Conservation (phyloP, 2,888 invertebrate species). For the Asteroscopus sphinx region DNA sequence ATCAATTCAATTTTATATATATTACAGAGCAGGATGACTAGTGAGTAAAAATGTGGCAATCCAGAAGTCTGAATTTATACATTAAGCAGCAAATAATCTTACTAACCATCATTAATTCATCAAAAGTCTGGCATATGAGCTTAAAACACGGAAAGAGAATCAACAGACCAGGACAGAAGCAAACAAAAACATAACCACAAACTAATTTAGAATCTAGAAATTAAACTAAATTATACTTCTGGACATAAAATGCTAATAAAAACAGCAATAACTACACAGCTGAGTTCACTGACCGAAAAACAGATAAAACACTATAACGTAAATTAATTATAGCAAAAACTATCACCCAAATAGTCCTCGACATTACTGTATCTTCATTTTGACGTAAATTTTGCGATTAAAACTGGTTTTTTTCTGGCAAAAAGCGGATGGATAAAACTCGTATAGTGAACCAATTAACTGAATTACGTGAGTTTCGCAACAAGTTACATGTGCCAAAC, state of each 20-base stretch:
- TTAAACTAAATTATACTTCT: slow-evolving; percentile 29
- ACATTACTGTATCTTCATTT: slow-evolving; percentile 21
- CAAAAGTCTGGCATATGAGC: neutral
- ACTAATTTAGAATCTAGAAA: slow-evolving; percentile 36
- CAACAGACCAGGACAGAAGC: slow-evolving; percentile 30
- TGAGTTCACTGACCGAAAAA: slow-evolving; percentile 52
- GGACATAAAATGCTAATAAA: slow-evolving; percentile 44
- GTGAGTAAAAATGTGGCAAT: too few relatives aligned
- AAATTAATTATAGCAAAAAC: slow-evolving; percentile 50
- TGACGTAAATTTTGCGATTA: slow-evolving; percentile 44
- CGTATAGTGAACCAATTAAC: slow-evolving; percentile 49
- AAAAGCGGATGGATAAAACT: slow-evolving; percentile 42
- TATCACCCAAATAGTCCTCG: slow-evolving; percentile 28
- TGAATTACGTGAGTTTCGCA: slow-evolving; percentile 57
- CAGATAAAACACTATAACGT: slow-evolving; percentile 27
- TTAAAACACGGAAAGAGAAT: slow-evolving; percentile 23
- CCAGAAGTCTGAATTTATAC: too few relatives aligned
- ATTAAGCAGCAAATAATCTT: neutral
- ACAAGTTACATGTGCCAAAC: slow-evolving; percentile 50
- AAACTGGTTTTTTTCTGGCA: slow-evolving; percentile 36
- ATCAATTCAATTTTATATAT: too few relatives aligned
- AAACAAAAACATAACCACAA: slow-evolving; percentile 29
- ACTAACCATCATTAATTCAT: slow-evolving; percentile 20
- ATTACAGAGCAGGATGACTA: too few relatives aligned
- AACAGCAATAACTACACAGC: slow-evolving; percentile 41